A percentile compares a stretch with the other conserved stretches of the same genome.
Conservation (phyloP, 2,797 vertebrate species). For the Delichon dasypus region DNA sequence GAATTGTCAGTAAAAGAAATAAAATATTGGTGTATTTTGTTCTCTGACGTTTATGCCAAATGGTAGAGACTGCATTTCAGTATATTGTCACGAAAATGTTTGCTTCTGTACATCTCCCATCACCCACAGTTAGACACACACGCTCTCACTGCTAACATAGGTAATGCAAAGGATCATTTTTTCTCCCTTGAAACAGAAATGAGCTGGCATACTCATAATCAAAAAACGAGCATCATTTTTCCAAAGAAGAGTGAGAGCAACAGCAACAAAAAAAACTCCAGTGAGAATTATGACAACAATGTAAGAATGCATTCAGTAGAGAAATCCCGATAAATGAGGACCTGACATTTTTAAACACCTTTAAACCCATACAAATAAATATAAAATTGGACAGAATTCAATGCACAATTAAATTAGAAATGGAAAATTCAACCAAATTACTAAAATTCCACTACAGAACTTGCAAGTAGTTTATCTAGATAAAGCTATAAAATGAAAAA, state of each 20-base stretch:
- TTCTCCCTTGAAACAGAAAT: conserved; percentile 14
- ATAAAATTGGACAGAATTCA: conserved; percentile 22
- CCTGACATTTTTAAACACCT: not conserved
- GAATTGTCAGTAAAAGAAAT: conserved; percentile 7
- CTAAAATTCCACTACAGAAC: not conserved
- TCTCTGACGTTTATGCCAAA: not conserved
- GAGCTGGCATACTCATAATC: conserved; percentile 24
- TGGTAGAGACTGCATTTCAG: not conserved
- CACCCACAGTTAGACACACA: not conserved
- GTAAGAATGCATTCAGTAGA: conserved; percentile 27
- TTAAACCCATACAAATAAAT: not conserved
- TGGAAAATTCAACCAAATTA: not conserved
- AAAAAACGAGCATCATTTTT: conserved; percentile 26
- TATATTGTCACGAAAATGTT: not conserved
- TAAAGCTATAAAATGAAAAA: not conserved
- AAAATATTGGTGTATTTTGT: not conserved
- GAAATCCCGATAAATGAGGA: conserved; percentile 24
- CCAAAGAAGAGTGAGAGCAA: not conserved
- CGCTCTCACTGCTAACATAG: not conserved
- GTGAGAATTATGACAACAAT: conserved; percentile 1
- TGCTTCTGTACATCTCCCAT: not conserved
- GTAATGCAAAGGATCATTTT: not conserved
- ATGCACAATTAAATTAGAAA: conserved; percentile 1
- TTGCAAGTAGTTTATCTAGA: not conserved
- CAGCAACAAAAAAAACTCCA: not conserved